Percentiles rank a stretch among this genome's conserved stretches.
Evolutionary conservation across 1,140 invertebrate species (phyloP).

Genomic region (Drosophila takahashii): DNA sequence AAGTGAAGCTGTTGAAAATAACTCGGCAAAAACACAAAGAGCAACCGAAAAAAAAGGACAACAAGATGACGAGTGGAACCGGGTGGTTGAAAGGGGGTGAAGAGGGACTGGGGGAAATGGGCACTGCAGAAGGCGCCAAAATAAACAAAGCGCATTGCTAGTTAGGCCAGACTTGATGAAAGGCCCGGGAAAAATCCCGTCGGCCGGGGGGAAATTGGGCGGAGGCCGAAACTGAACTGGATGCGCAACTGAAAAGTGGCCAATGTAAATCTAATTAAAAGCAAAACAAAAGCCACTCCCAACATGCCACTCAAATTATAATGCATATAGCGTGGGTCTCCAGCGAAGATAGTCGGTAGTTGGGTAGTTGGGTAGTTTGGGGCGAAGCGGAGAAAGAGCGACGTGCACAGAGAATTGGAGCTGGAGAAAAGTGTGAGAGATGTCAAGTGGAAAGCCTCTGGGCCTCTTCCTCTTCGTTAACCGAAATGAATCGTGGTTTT

Average conservation of each 20-base stretch:
- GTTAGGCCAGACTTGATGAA: constrained; percentile 64
- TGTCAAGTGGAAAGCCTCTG: constrained; percentile 36
- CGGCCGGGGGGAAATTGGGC: constrained; percentile 13
- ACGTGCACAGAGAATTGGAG: neutral
- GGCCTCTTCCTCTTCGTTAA: constrained; percentile 29
- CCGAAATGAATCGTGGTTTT: constrained; percentile 24
- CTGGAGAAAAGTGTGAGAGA: constrained; percentile 22
- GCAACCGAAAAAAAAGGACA: constrained; percentile 15
- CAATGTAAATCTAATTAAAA: constrained; percentile 83
- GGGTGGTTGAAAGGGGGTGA: neutral
- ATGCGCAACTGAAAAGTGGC: constrained; percentile 77
- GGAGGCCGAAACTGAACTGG: constrained; percentile 34
- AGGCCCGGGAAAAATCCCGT: constrained; percentile 21
- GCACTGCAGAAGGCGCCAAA: constrained; percentile 72
- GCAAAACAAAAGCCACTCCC: constrained; percentile 81
- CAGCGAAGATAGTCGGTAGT: constrained; percentile 2
- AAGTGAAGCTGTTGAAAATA: constrained; percentile 82
- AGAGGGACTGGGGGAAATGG: constrained; percentile 2
- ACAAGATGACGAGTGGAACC: constrained; percentile 3
- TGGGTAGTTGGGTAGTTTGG: neutral
- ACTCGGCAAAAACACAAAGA: constrained; percentile 57
- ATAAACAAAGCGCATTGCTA: constrained; percentile 77
- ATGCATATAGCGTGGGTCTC: constrained; percentile 60
- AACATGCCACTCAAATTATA: constrained; percentile 81
- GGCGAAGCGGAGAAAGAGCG: neutral